Conservation (phyloP, 2,113 vertebrate genomes). For the Struthidea cinerea region DNA sequence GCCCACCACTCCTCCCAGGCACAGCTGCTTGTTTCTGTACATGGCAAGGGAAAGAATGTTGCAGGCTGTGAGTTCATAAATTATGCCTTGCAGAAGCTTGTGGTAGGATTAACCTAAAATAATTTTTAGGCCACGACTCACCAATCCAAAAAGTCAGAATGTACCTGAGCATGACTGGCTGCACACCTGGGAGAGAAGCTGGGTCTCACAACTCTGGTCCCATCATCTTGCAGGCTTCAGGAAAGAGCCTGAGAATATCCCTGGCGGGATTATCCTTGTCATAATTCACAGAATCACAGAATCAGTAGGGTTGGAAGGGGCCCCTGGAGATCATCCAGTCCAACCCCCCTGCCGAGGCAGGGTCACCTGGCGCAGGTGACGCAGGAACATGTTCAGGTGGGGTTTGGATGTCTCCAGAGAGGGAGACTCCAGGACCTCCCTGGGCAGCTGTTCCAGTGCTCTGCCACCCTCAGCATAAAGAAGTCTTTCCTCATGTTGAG, state of each 20-base stretch:
- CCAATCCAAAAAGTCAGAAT: background rate
- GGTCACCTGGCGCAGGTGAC: background rate
- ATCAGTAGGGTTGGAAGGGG: rapidly evolving
- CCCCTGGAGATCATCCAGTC: background rate
- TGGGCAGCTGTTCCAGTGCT: background rate
- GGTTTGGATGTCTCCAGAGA: background rate
- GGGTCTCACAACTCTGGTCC: background rate
- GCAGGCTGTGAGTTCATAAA: background rate
- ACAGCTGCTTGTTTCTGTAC: background rate
- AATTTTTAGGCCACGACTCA: background rate
- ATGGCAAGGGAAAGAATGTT: background rate
- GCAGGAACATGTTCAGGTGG: background rate
- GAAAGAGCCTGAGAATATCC: background rate
- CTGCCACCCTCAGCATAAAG: background rate
- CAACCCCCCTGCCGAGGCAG: background rate
- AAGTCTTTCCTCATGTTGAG: background rate
- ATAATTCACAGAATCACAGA: background rate
- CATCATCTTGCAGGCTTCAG: background rate
- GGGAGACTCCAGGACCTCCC: background rate
- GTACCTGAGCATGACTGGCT: background rate
- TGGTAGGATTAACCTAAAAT: background rate
- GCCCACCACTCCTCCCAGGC: background rate
- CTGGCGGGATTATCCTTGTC: background rate
- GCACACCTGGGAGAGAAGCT: background rate
- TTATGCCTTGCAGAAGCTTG: background rate